Conservation (phyloP, 2,113 vertebrate genomes). For the Limnothrissa miodon region DNA sequence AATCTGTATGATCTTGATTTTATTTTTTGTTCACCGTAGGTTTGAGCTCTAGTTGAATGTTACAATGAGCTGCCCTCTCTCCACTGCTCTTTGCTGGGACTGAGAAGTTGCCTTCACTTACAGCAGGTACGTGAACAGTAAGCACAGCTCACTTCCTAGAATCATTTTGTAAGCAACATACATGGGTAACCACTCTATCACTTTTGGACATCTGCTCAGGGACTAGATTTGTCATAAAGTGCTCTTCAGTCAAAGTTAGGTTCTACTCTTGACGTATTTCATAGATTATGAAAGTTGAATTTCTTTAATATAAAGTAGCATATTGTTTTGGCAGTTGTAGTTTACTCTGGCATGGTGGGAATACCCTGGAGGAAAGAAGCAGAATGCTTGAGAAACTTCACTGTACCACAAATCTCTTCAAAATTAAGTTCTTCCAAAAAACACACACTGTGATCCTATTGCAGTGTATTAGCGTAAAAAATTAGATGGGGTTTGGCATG, state of each 20-base stretch:
- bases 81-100: slow-evolving; percentile 55
- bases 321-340: background rate
- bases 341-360: background rate
- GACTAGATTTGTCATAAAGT: background rate
- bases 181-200: background rate
- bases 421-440: background rate
- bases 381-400: background rate
- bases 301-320: background rate
- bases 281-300: background rate
- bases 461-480: background rate
- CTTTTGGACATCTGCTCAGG: background rate
- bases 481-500: slow-evolving; percentile 8
- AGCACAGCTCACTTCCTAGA: background rate
- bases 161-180: background rate
- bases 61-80: slow-evolving; percentile 59
- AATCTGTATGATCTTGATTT: background rate
- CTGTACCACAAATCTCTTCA: background rate
- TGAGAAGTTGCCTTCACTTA: slow-evolving; percentile 58
- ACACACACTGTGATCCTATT: background rate
- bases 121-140: slow-evolving; percentile 59
- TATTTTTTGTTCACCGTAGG: slow-evolving; percentile 54
- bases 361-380: background rate
- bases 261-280: background rate
- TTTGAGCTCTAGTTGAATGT: slow-evolving; percentile 48
- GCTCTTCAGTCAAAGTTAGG: background rate